Percentiles rank a stretch among this genome's conserved stretches.
phyloP scores from a whole-genome alignment of 1,140 invertebrate species.

The Drosophila subpulchrella region DNA sequence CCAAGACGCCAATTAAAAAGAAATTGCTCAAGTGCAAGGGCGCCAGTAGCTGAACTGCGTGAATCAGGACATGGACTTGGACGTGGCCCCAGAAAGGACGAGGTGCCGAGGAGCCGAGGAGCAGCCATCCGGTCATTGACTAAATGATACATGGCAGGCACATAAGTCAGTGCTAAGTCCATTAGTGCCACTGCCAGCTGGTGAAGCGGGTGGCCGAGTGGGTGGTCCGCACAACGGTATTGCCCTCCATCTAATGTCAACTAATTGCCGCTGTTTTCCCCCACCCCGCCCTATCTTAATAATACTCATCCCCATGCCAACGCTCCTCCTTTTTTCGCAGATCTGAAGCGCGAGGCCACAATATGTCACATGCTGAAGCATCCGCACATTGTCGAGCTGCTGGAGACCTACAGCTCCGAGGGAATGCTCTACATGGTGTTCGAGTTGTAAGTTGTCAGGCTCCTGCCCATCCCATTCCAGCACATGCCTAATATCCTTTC shows the following conservation, averaged over 20 bases:
- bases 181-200: conserved; percentile 69
- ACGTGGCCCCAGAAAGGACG: background rate
- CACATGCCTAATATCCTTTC: conserved; percentile 50
- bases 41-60: conserved; percentile 28
- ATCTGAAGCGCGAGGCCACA: conserved; percentile 98
- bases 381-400: conserved; percentile 98
- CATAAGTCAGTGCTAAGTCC: conserved; percentile 76
- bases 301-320: background rate
- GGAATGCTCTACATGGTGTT: conserved; percentile 99
- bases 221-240: background rate
- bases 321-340: conserved; percentile 86
- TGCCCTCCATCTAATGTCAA: conserved; percentile 52
- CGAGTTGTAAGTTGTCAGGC: conserved; percentile 94
- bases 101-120: background rate
- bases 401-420: conserved; percentile 99
- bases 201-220: conserved; percentile 21
- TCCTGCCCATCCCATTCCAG: background rate
- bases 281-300: background rate
- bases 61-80: conserved; percentile 11
- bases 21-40: conserved; percentile 74
- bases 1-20: conserved; percentile 69
- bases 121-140: conserved; percentile 59
- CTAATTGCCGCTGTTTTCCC: conserved; percentile 62
- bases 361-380: conserved; percentile 99
- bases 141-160: conserved; percentile 74